Evolutionary conservation across 2,797 vertebrate genomes (phyloP).

Genomic region (Antennarius maculatus): DNA sequence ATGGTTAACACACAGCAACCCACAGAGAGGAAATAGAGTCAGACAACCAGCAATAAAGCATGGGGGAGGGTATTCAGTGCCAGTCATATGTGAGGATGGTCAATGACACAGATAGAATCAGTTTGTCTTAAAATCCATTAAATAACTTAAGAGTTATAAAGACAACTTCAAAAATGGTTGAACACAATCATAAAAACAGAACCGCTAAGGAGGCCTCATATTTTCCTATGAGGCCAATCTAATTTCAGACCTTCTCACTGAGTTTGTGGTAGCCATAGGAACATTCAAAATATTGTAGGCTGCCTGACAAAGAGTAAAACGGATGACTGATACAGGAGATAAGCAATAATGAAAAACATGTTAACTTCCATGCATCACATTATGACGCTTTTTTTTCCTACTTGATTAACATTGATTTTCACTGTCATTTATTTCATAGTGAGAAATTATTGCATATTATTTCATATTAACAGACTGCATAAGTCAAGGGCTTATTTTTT

Average conservation of each 20-base stretch:
- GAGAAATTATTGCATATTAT: constrained; percentile 19
- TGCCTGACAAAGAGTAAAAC: constrained; percentile 43
- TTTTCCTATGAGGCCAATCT: constrained; percentile 48
- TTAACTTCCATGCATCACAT: constrained; percentile 8
- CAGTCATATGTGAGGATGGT: constrained; percentile 47
- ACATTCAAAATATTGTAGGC: constrained; percentile 62
- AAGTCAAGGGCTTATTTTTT: constrained; percentile 17
- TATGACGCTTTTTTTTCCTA: constrained; percentile 20
- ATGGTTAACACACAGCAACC: constrained; percentile 75
- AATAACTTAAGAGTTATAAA: constrained; percentile 3
- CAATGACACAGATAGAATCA: constrained; percentile 46
- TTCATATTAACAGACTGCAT: constrained; percentile 11
- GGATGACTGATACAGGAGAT: constrained; percentile 32
- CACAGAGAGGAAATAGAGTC: constrained; percentile 56
- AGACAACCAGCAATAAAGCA: constrained; percentile 46
- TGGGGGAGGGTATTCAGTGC: constrained; percentile 52
- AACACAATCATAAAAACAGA: constrained; percentile 19
- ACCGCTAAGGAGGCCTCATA: constrained; percentile 10
- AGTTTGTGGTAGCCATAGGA: constrained; percentile 60
- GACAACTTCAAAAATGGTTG: neutral
- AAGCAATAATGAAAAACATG: constrained; percentile 34
- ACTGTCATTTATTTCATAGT: constrained; percentile 24
- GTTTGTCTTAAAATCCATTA: constrained; percentile 16
- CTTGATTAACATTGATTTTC: constrained; percentile 26
- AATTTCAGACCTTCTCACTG: constrained; percentile 50